phyloP scores from a whole-genome alignment of 2,113 vertebrate genomes.

The Centropristis striata region DNA sequence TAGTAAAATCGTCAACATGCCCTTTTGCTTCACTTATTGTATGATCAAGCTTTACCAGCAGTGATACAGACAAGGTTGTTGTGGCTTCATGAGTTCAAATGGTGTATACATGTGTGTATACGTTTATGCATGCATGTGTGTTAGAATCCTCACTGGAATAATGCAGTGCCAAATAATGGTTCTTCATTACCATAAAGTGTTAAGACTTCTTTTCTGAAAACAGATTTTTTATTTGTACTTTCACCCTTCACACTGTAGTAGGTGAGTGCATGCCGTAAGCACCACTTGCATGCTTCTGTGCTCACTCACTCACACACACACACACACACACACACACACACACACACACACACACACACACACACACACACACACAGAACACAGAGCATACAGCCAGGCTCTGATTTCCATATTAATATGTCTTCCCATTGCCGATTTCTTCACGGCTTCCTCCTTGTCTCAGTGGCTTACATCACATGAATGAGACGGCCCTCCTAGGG shows the following conservation, averaged over 20 bases:
- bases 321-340: slow-evolving; percentile 18
- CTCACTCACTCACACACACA: background rate
- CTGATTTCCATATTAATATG: slow-evolving; percentile 72
- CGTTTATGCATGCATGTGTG: slow-evolving; percentile 1
- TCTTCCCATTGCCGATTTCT: slow-evolving; percentile 54
- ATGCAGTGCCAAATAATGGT: slow-evolving; percentile 4
- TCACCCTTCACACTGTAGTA: slow-evolving; percentile 15
- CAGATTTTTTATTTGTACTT: slow-evolving; percentile 26
- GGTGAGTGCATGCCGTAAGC: slow-evolving; percentile 16
- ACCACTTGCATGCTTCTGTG: background rate
- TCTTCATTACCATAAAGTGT: slow-evolving; percentile 7
- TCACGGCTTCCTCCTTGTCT: slow-evolving; percentile 60
- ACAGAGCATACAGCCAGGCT: slow-evolving; percentile 23
- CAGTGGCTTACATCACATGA: slow-evolving; percentile 67
- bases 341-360: slow-evolving; percentile 1
- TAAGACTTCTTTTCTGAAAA: slow-evolving; percentile 9
- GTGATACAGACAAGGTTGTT: slow-evolving; percentile 23
- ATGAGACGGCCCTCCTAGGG: slow-evolving; percentile 55
- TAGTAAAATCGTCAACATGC: slow-evolving; percentile 61
- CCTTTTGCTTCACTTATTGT: slow-evolving; percentile 40
- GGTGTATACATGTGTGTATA: background rate
- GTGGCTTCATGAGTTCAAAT: slow-evolving; percentile 6
- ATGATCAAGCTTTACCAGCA: slow-evolving; percentile 29
- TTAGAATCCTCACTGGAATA: slow-evolving; percentile 3
- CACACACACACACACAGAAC: background rate